phyloP scores from a whole-genome alignment of 2,888 invertebrate genomes.

The Pelosia muscerda region DNA sequence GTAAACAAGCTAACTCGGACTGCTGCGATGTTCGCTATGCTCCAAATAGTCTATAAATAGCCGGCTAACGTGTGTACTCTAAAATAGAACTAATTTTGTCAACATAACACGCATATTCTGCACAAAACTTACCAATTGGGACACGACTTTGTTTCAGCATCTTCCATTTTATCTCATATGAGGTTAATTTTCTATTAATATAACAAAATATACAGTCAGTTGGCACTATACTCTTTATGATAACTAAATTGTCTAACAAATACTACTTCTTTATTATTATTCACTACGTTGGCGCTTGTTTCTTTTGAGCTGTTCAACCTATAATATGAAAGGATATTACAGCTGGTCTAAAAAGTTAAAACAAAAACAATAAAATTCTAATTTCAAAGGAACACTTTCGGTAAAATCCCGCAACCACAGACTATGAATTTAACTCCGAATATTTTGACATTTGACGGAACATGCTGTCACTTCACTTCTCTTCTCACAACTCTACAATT shows the following conservation, averaged over 20 bases:
- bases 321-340: slow-evolving; percentile 2
- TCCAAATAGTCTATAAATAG: slow-evolving; percentile 82
- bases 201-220: slow-evolving; percentile 18
- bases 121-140: slow-evolving; percentile 82
- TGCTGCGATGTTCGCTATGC: slow-evolving; percentile 72
- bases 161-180: slow-evolving; percentile 65
- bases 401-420: slow-evolving; percentile 60
- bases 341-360: slow-evolving; percentile 33
- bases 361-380: slow-evolving; percentile 49
- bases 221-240: slow-evolving; percentile 13
- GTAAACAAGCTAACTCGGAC: slow-evolving; percentile 74
- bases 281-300: slow-evolving; percentile 21
- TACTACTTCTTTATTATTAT: slow-evolving; percentile 15
- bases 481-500: no score
- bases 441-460: slow-evolving; percentile 11
- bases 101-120: slow-evolving; percentile 54
- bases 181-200: slow-evolving; percentile 24
- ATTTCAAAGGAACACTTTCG: slow-evolving; percentile 51
- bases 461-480: background rate
- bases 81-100: slow-evolving; percentile 79
- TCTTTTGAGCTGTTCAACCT: slow-evolving; percentile 18
- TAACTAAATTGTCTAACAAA: background rate
- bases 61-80: slow-evolving; percentile 71
- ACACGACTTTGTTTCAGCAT: slow-evolving; percentile 77
- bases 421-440: slow-evolving; percentile 37